phyloP scores from a whole-genome alignment of 1,140 invertebrate genomes.

The Semibalanus balanoides region DNA sequence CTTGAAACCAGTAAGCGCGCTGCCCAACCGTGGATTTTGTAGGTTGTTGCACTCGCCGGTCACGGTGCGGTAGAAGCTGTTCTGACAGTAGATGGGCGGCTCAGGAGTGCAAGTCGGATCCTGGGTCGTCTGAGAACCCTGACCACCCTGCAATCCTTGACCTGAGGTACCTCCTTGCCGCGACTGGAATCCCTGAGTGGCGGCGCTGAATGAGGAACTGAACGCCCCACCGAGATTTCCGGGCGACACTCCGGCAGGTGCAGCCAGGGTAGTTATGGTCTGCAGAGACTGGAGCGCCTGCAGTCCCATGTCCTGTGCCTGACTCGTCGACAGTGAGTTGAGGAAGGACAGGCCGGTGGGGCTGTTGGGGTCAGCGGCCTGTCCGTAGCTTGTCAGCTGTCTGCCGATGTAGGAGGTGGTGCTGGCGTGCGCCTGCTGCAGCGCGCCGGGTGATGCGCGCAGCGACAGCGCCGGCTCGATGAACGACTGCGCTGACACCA shows the following conservation, averaged over 20 bases:
- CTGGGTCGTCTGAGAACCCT: too few relatives aligned
- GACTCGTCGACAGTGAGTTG: neutral
- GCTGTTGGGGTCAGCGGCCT: neutral
- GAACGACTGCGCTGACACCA: neutral
- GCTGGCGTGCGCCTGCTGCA: neutral
- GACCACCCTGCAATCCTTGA: too few relatives aligned
- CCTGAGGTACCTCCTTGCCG: too few relatives aligned
- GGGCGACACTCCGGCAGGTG: too few relatives aligned
- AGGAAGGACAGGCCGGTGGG: neutral
- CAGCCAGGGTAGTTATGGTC: neutral
- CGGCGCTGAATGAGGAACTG: neutral
- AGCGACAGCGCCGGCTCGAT: neutral
- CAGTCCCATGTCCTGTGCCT: neutral
- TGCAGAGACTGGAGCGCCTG: neutral
- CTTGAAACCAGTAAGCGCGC: slow-evolving; percentile 31
- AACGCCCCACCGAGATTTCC: neutral
- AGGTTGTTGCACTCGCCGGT: slow-evolving; percentile 75
- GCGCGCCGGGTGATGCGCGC: too few relatives aligned
- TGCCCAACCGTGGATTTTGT: slow-evolving; percentile 49
- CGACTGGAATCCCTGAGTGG: neutral
- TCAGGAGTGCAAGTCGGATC: neutral
- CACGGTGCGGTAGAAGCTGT: slow-evolving; percentile 43
- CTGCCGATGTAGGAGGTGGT: neutral
- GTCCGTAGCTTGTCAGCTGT: neutral
- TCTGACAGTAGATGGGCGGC: neutral